A percentile compares a stretch with the other conserved stretches of the same genome.
These are phyloP conservation scores for Heteromurus nitidus DNA, from an alignment of 2,888 invertebrate species.

Conservation along the genomic window DNA sequence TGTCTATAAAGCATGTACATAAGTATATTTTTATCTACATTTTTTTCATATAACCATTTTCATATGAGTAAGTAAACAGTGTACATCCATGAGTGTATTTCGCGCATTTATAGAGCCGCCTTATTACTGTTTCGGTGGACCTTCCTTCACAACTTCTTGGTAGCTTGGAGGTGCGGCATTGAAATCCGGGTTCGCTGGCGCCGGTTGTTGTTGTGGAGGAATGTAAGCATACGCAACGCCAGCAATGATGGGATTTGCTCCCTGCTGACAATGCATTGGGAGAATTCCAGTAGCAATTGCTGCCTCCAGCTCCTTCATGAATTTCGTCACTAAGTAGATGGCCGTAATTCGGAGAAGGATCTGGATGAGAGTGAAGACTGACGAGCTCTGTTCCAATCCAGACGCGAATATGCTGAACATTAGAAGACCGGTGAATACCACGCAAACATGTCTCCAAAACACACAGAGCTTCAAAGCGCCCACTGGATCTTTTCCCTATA, in stretches of 20 bases:
- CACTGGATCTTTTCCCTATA: slow-evolving; percentile 64
- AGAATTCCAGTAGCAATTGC: slow-evolving; percentile 46
- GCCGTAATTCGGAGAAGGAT: slow-evolving; percentile 48
- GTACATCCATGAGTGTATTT: no score
- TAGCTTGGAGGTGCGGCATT: slow-evolving; percentile 54
- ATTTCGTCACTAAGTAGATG: slow-evolving; percentile 59
- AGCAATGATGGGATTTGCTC: slow-evolving; percentile 41
- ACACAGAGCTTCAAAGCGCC: slow-evolving; percentile 55
- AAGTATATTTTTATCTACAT: no score
- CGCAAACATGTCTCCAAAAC: slow-evolving; percentile 62
- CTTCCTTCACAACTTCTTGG: slow-evolving; percentile 53
- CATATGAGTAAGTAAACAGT: no score
- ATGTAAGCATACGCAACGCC: slow-evolving; percentile 55
- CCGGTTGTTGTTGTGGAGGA: slow-evolving; percentile 46
- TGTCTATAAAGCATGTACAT: no score
- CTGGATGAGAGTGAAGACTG: slow-evolving; percentile 44
- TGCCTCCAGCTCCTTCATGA: slow-evolving; percentile 51
- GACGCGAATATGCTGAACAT: slow-evolving; percentile 46
- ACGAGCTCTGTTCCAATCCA: slow-evolving; percentile 3
- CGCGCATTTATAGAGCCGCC: no score
- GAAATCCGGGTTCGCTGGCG: slow-evolving; percentile 37
- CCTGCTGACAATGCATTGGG: slow-evolving; percentile 44
- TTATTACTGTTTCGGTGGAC: slow-evolving; percentile 32
- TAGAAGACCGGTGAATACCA: slow-evolving; percentile 59
- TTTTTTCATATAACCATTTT: no score